Evolutionary conservation across 2,888 invertebrate genomes (phyloP).

Genomic region (Drosophila cracens): DNA sequence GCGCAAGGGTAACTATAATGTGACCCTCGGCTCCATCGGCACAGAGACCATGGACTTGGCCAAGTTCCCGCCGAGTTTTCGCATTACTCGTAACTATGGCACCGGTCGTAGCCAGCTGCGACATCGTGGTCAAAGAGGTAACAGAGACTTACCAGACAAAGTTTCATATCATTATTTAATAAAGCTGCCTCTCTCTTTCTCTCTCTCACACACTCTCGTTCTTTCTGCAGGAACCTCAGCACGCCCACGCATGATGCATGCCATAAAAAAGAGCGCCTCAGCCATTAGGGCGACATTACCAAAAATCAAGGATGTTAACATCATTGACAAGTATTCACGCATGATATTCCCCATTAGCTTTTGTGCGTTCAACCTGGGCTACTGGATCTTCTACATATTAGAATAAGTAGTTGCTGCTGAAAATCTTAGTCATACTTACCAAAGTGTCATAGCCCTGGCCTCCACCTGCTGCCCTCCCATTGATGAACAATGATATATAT

Average conservation of each 20-base stretch:
- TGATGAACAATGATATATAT: slow-evolving; percentile 41
- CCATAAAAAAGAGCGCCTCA: slow-evolving; percentile 93
- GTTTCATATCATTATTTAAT: not conserved
- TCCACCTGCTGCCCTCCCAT: slow-evolving; percentile 53
- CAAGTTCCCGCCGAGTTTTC: slow-evolving; percentile 91
- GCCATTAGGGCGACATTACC: slow-evolving; percentile 95
- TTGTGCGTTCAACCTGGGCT: slow-evolving; percentile 96
- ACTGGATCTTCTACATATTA: slow-evolving; percentile 97
- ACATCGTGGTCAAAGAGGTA: slow-evolving; percentile 86
- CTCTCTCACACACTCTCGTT: not conserved
- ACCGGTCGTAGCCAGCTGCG: slow-evolving; percentile 87
- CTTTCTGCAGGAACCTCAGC: slow-evolving; percentile 59
- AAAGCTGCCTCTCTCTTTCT: not conserved
- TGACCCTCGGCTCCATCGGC: slow-evolving; percentile 87
- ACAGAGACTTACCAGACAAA: not conserved
- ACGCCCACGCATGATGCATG: slow-evolving; percentile 90
- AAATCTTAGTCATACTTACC: slow-evolving; percentile 15
- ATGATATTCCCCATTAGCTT: slow-evolving; percentile 98
- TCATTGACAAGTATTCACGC: slow-evolving; percentile 98
- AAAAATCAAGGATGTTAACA: slow-evolving; percentile 98
- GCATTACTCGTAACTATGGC: slow-evolving; percentile 89
- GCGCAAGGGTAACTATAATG: slow-evolving; percentile 89
- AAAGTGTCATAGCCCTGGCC: slow-evolving; percentile 31
- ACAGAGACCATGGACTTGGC: slow-evolving; percentile 87
- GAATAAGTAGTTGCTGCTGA: slow-evolving; percentile 85